Evolutionary conservation across 2,888 invertebrate genomes (phyloP), one percentile per base, ranked within the genome.

Genomic region (Siphlonurus alternatus): DNA sequence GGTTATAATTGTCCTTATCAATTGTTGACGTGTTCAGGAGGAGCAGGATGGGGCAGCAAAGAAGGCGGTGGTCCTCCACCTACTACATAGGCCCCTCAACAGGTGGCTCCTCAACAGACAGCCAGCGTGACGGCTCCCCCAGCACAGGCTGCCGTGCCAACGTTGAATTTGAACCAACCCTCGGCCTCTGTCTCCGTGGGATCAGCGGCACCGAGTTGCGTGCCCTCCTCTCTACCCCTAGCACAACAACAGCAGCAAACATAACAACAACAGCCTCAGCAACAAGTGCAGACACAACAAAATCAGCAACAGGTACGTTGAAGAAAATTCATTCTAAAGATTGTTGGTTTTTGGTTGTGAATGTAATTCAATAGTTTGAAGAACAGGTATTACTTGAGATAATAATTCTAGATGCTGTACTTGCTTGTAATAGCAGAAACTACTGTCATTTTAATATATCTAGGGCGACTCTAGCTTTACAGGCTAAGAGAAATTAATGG

Each of bases 31-130:
- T 38, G 38, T 10, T 10, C 38, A 38, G 56, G 56, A 18, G 87
- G 87, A 73, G 80, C 82, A 80, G 88, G 88, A 85, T 88, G 88
- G 88, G 87, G 84, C 75, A 79, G 80, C 73, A 81, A 81, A 75
- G 56, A 20, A 10, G 56, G 20, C 5, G n/a, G 38, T 38, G 38
- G 38, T 10, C n/a, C n/a, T n/a, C n/a, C n/a, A n/a, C n/a, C n/a
- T n/a, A n/a, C n/a, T n/a, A n/a, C n/a, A n/a, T n/a, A n/a, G n/a
- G n/a, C n/a, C n/a, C n/a, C n/a, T n/a, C n/a, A n/a, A n/a, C n/a
- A n/a, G n/a, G n/a, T n/a, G n/a, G n/a, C n/a, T n/a, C n/a, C n/a
- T n/a, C n/a, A n/a, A n/a, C n/a, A n/a, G n/a, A n/a, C n/a, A n/a
- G n/a, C n/a, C n/a, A 38, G 38, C 15, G 38, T 38, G 38, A 38